Percentiles rank a stretch among this genome's conserved stretches.
These are phyloP conservation scores for Odontocerum albicorne DNA, from an alignment of 2,888 invertebrate species.

Conservation along the genomic window DNA sequence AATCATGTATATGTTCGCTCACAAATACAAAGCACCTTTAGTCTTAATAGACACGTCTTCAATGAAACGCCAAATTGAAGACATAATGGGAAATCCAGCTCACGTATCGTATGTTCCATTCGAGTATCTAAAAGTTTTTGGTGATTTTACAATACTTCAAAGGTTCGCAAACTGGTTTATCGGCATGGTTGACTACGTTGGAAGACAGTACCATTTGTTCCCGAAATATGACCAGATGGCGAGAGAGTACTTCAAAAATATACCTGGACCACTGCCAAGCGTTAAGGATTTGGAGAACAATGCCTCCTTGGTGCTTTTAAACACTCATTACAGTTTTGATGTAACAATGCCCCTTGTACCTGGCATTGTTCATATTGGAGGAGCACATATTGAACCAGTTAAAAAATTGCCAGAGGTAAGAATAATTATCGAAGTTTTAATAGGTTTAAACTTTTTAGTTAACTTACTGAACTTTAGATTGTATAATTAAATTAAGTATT, in stretches of 20 bases:
- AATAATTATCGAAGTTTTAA: conserved; percentile 25
- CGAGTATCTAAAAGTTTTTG: conserved; percentile 43
- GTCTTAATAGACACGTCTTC: conserved; percentile 35
- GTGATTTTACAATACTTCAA: conserved; percentile 50
- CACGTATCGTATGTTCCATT: conserved; percentile 54
- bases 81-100: conserved; percentile 50
- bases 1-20: conserved; percentile 39
- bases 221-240: conserved; percentile 44
- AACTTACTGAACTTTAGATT: no score
- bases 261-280: conserved; percentile 47
- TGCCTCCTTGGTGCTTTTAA: conserved; percentile 50
- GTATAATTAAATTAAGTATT: no score
- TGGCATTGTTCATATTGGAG: conserved; percentile 60
- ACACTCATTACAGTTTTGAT: conserved; percentile 56
- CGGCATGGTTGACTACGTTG: conserved; percentile 43
- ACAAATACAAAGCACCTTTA: conserved; percentile 38
- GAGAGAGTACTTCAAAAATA: conserved; percentile 41
- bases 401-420: conserved; percentile 44
- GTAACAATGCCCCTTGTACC: conserved; percentile 55
- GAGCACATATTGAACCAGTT: conserved; percentile 52
- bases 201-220: conserved; percentile 42
- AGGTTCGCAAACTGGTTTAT: conserved; percentile 46
- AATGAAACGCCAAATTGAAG: conserved; percentile 43
- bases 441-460: no score
- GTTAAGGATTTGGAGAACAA: conserved; percentile 49